Conservation (phyloP, 2,113 vertebrate genomes). For the Monarcha castaneiventris region DNA sequence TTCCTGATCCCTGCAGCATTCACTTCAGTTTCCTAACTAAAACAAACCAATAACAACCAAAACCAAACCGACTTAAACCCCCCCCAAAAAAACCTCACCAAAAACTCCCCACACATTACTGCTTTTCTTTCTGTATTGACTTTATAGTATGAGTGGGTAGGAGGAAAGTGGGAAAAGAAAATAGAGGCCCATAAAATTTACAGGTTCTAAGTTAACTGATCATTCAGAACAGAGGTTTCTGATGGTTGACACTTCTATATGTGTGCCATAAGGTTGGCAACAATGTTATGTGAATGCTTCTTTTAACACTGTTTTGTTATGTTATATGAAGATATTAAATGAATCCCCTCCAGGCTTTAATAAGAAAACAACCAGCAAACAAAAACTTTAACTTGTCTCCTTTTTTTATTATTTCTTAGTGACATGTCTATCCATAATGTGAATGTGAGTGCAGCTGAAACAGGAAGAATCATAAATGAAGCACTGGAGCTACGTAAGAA, state of each 20-base stretch:
- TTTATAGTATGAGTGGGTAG: not conserved
- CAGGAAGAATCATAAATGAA: slow-evolving; percentile 83
- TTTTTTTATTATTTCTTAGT: slow-evolving; percentile 58
- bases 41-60: not conserved
- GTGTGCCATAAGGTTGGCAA: not conserved
- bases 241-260: not conserved
- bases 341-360: not conserved
- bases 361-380: not conserved
- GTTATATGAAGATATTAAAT: not conserved
- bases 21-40: not conserved
- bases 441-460: slow-evolving; percentile 84
- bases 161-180: not conserved
- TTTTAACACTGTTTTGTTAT: not conserved
- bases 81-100: not conserved
- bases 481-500: slow-evolving; percentile 86
- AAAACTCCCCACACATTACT: rapidly evolving
- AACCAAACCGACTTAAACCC: not conserved
- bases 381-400: not conserved
- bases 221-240: not conserved
- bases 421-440: slow-evolving; percentile 88
- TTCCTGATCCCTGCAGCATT: not conserved
- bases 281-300: not conserved
- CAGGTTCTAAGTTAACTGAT: not conserved
- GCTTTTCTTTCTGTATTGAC: not conserved
- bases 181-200: not conserved